Base-by-base conservation (phyloP, 2,113 vertebrate species). In the Nibea coibor region DNA sequence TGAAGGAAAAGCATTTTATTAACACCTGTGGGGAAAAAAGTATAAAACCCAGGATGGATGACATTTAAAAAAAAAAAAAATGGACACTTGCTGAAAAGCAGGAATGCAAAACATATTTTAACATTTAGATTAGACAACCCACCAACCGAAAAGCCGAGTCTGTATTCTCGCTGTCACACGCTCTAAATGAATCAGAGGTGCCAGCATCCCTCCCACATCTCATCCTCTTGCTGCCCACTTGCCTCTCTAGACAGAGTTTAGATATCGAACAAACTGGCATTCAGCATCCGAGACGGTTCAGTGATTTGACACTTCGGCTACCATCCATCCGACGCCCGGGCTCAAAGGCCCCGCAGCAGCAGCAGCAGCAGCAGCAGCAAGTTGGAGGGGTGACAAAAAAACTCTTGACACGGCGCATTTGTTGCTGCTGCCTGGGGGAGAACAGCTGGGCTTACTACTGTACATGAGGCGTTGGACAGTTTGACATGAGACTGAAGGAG, bases 131-230 rank as follows among this genome's bases (percentile, higher is more conserved):
- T 2, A 22, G 24, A 61, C 78, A 71, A 43, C 48, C 50, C 22
- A 39, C n/a, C 28, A 66, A 50, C 62, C 59, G n/a, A 74, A 53
- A 24, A 66, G 35, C 58, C 22, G 57, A 22, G 68, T 56, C 26
- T 65, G 65, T 72, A 42, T 68, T 75, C 80, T 64, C 6, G 17
- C 74, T 71, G 74, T 76, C 83, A 72, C 61, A 58, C 39, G 19
- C 58, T 83, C 35, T 20, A 63, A 71, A 75, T 69, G 56, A 75
- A 72, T 68, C 2, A 5, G 28, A 26, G 72, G 63, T 77, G 89
- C 81, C 80, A 86, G 78, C 72, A 45, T 72, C 65, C 82, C 78
- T 72, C 83, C 87, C 83, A 88, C 85, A 65, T 43, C 64, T 74
- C 35, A 1, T 81, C 74, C 66, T 82, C 75, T 75, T 10, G 17